Evolutionary conservation across 2,113 vertebrate genomes (phyloP).

Genomic region (Oreotrochilus melanogaster): DNA sequence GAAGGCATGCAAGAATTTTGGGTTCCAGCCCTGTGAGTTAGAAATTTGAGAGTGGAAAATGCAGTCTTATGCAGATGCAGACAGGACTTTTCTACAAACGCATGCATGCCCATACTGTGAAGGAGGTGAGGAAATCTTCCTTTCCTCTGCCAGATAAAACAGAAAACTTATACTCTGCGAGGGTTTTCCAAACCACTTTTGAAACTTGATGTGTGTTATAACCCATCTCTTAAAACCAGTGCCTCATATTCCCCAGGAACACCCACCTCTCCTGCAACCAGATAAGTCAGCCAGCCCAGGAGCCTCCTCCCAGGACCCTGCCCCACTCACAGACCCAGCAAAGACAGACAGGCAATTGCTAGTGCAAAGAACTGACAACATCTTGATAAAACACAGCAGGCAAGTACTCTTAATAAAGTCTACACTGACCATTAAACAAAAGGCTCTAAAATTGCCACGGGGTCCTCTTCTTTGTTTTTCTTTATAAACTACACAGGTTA

Average conservation of each 20-base stretch:
- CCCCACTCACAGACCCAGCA: not conserved
- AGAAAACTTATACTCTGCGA: not conserved
- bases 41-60: not conserved
- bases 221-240: not conserved
- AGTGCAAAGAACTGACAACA: not conserved
- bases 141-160: conserved; percentile 23
- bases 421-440: not conserved
- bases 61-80: not conserved
- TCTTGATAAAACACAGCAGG: not conserved
- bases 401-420: not conserved
- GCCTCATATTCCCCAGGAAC: not conserved
- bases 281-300: not conserved
- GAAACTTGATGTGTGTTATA: not conserved
- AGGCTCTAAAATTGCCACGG: not conserved
- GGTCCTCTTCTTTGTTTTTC: not conserved
- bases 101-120: not conserved
- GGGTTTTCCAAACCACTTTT: conserved; percentile 3
- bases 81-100: not conserved
- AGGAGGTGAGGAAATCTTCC: conserved; percentile 2
- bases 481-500: not conserved
- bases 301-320: conserved; percentile 12
- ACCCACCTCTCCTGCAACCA: not conserved
- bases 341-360: not conserved
- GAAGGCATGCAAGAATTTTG: not conserved
- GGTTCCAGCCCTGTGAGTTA: not conserved